Evolutionary conservation across 2,888 invertebrate species (phyloP), one percentile per base, ranked within the genome.

Genomic region (Hirtodrosophila confusa): DNA sequence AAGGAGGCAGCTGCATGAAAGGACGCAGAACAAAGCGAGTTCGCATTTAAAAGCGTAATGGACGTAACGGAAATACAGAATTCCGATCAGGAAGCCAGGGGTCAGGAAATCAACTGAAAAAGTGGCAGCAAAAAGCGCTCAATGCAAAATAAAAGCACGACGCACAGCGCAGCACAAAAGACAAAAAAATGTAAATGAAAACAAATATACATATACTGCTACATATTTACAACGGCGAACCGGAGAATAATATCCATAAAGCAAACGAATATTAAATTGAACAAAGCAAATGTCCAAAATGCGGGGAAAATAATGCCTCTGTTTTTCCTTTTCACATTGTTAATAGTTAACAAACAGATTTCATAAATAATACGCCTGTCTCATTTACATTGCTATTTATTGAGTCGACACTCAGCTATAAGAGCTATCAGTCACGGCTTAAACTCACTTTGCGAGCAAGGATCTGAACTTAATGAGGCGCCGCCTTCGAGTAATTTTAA

Each of bases 31-130:
- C 78, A 75, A 80, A 65, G 69, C 53, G 55, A 54, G 61, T 67
- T 77, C 79, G 49, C 76, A 71, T 82, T 83, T 78, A 76, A 85
- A 67, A 77, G 58, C 78, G 69, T 80, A 88, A 86, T 88, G 79
- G 87, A 79, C 82, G 69, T 64, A 71, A 68, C 82, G 88, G 88
- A 86, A 86, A 86, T 86, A 84, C 79, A 58, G 73, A 66, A 84
- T 84, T 86, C 85, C 85, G 85, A 87, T 88, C 86, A 87, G 85
- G 85, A 86, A 86, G 73, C 64, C 58, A 63, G 60, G 75, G 71
- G 73, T 65, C 86, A 78, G 84, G 84, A 85, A 85, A 88, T 86
- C 88, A 86, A 86, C 80, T 69, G 80, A 82, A 88, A 85, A 75
- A 78, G 57, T 68, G 66, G 41, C 60, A 66, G 66, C 74, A 72